Conservation (phyloP, 2,113 vertebrate genomes). For the Larimichthys crocea region DNA sequence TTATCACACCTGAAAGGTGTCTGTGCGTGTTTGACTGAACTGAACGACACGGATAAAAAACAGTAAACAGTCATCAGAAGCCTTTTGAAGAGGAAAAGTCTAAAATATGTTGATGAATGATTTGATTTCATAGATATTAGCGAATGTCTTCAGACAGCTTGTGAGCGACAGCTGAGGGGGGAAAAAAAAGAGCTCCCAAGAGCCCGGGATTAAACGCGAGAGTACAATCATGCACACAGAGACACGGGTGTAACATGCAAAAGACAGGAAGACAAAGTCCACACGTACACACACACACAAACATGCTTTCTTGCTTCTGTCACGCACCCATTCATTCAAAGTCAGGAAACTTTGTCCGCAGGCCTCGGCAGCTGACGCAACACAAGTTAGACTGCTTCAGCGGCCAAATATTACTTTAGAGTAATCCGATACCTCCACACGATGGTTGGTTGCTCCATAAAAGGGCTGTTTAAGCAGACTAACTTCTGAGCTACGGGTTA, state of each 20-base stretch:
- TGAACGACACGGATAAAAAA: conserved; percentile 15
- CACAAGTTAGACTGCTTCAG: neutral
- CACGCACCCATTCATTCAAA: neutral
- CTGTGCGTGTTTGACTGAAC: conserved; percentile 37
- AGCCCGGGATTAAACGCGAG: conserved; percentile 37
- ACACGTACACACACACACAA: neutral
- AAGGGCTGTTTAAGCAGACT: neutral
- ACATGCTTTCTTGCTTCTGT: conserved; percentile 20
- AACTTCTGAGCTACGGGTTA: conserved; percentile 8
- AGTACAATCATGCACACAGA: conserved; percentile 68
- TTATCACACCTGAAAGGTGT: conserved; percentile 16
- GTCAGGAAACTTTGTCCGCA: conserved; percentile 10
- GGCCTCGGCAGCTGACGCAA: neutral
- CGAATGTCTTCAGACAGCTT: conserved; percentile 21
- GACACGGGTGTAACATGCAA: conserved; percentile 60
- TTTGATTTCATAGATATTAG: neutral
- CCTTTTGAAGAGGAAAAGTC: conserved; percentile 24
- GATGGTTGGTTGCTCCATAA: neutral
- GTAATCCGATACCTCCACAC: neutral
- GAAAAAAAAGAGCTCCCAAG: neutral
- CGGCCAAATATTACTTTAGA: neutral
- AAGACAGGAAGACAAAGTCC: conserved; percentile 47
- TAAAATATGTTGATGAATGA: conserved; percentile 7
- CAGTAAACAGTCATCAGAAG: conserved; percentile 66
- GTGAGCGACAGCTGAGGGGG: neutral